Conservation (phyloP, 2,888 invertebrate species). For the Cryptocephalus primarius region DNA sequence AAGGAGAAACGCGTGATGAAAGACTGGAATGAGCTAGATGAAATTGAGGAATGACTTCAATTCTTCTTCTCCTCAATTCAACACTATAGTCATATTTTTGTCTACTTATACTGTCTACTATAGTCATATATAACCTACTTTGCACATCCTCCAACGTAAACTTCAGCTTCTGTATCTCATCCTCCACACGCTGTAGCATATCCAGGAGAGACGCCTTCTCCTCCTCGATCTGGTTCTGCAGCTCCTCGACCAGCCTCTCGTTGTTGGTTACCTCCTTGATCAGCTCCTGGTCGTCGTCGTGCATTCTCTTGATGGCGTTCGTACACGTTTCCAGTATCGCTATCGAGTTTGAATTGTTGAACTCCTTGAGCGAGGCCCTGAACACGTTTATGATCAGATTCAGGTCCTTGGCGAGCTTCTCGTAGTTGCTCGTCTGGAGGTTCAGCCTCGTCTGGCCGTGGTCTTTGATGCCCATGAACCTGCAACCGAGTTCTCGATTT, state of each 20-base stretch:
- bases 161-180: constrained; percentile 15
- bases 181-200: constrained; percentile 16
- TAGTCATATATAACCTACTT: too few species aligned
- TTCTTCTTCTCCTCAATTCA: too few species aligned
- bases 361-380: constrained; percentile 11
- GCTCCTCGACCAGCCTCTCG: constrained; percentile 11
- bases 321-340: constrained; percentile 4
- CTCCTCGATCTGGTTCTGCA: constrained; percentile 11
- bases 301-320: constrained; percentile 9
- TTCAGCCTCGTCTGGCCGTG: constrained; percentile 15
- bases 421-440: constrained; percentile 11
- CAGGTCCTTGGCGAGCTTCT: constrained; percentile 20
- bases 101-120: too few species aligned
- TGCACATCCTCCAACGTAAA: constrained; percentile 16
- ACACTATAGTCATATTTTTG: too few species aligned
- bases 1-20: too few species aligned
- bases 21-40: too few species aligned
- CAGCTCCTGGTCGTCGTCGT: constrained; percentile 13
- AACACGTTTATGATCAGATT: constrained; percentile 13
- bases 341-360: constrained; percentile 7
- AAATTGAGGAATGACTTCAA: too few species aligned
- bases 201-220: constrained; percentile 13
- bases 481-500: not conserved
- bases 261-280: constrained; percentile 10
- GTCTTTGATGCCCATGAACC: constrained; percentile 16